phyloP scores from a whole-genome alignment of 2,888 invertebrate genomes.

The Amaurobius ferox region DNA sequence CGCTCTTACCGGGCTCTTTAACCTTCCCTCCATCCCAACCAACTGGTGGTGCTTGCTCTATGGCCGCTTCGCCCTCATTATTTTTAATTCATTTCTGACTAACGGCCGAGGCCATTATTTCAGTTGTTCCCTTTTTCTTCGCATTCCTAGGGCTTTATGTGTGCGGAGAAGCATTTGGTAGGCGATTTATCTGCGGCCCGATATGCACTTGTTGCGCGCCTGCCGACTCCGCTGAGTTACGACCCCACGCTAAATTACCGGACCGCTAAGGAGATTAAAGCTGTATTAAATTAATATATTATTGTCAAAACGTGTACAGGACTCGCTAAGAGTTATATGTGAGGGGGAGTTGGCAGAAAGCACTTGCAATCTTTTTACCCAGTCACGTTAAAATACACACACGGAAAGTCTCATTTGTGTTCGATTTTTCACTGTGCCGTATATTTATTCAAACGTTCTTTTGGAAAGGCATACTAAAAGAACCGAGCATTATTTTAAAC shows the following conservation, averaged over 20 bases:
- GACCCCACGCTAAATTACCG: conserved; percentile 46
- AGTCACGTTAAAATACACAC: background rate
- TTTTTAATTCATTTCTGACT: conserved; percentile 72
- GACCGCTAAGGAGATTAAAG: conserved; percentile 64
- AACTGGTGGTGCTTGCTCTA: conserved; percentile 47
- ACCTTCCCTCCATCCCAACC: conserved; percentile 43
- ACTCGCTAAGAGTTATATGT: conserved; percentile 2
- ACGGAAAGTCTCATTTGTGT: background rate
- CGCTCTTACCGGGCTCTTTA: conserved; percentile 41
- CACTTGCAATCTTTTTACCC: background rate
- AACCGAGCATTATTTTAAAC: too few species aligned
- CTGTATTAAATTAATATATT: conserved; percentile 60
- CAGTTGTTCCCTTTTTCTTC: conserved; percentile 53
- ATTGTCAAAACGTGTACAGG: conserved; percentile 19
- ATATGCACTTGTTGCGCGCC: conserved; percentile 61
- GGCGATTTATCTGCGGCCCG: conserved; percentile 61
- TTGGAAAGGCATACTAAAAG: too few species aligned
- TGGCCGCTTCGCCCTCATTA: conserved; percentile 54
- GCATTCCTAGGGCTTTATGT: conserved; percentile 52
- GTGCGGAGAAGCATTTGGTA: conserved; percentile 53
- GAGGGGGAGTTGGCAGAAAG: conserved; percentile 4
- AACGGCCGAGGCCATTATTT: conserved; percentile 66
- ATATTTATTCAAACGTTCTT: background rate
- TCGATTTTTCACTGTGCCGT: background rate
- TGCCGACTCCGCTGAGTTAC: conserved; percentile 48